phyloP scores from a whole-genome alignment of 2,113 vertebrate genomes.

The Scomber colias region DNA sequence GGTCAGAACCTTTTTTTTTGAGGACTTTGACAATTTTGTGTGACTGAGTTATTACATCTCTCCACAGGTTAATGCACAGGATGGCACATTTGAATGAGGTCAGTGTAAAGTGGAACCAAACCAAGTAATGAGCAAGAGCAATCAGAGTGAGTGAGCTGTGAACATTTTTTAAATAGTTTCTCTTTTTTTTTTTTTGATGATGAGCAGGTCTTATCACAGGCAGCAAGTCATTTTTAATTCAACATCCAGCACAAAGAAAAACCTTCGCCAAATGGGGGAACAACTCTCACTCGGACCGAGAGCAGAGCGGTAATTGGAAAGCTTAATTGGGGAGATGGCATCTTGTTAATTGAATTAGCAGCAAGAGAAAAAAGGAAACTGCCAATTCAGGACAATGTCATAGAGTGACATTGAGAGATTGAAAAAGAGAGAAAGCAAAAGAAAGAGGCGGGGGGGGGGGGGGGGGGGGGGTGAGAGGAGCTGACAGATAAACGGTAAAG shows the following conservation, averaged over 20 bases:
- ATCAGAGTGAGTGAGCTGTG: constrained; percentile 42
- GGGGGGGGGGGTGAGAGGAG: background rate
- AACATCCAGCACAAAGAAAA: constrained; percentile 71
- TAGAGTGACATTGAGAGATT: constrained; percentile 61
- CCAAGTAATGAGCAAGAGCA: constrained; percentile 27
- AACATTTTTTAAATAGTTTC: constrained; percentile 36
- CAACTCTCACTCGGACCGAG: constrained; percentile 63
- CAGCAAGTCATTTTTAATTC: constrained; percentile 78
- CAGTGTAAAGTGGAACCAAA: constrained; percentile 17
- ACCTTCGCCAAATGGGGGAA: constrained; percentile 44
- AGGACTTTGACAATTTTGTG: background rate
- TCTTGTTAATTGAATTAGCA: constrained; percentile 86
- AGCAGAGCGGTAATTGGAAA: constrained; percentile 78
- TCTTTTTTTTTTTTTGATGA: constrained; percentile 55
- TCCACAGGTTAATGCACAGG: constrained; percentile 9
- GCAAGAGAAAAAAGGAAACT: constrained; percentile 60
- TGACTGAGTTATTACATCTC: background rate
- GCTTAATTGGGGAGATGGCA: constrained; percentile 83
- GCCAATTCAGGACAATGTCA: constrained; percentile 73
- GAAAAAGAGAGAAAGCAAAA: constrained; percentile 22
- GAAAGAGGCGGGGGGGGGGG: background rate
- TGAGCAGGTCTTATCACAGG: constrained; percentile 77
- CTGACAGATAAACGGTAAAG: constrained; percentile 55
- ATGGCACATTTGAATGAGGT: constrained; percentile 19
- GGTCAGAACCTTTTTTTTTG: background rate